Evolutionary conservation across 2,113 vertebrate species (phyloP).

Genomic region (Caracal caracal): DNA sequence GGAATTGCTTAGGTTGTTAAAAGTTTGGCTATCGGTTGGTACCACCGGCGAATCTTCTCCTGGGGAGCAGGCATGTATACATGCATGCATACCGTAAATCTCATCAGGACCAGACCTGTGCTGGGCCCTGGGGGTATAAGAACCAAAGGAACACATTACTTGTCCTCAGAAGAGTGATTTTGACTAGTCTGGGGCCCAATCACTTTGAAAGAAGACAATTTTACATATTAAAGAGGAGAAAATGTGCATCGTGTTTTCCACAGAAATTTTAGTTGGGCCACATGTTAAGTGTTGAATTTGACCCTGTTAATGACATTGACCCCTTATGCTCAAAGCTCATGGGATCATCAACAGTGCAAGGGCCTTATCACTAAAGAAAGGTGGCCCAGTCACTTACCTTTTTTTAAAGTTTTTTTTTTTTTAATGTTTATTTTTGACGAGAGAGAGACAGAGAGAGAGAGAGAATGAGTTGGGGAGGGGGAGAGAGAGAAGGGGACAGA

Average conservation of each 20-base stretch:
- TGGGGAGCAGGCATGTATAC: not conserved
- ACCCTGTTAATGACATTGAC: conserved; percentile 28
- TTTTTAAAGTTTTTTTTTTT: too few species aligned
- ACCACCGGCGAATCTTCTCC: not conserved
- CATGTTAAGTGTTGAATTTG: not conserved
- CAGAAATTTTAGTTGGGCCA: conserved; percentile 10
- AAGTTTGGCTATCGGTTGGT: not conserved
- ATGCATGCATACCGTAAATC: not conserved
- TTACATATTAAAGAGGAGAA: not conserved
- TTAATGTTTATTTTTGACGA: too few species aligned
- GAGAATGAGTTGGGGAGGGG: too few species aligned
- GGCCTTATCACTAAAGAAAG: not conserved
- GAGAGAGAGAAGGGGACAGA: too few species aligned
- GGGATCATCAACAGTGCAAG: not conserved
- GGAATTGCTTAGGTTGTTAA: not conserved
- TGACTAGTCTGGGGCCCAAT: not conserved
- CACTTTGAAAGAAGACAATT: conserved; percentile 30
- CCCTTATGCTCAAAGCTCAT: not conserved
- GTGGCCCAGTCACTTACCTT: not conserved
- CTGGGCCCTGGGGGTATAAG: not conserved
- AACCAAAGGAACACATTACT: not conserved
- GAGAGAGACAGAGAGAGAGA: too few species aligned
- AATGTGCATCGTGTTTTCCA: not conserved
- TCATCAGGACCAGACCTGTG: conserved; percentile 5
- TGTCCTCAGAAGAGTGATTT: conserved; percentile 23